Evolutionary conservation across 1,140 invertebrate genomes (phyloP).

Genomic region (Euborellia annulipes): DNA sequence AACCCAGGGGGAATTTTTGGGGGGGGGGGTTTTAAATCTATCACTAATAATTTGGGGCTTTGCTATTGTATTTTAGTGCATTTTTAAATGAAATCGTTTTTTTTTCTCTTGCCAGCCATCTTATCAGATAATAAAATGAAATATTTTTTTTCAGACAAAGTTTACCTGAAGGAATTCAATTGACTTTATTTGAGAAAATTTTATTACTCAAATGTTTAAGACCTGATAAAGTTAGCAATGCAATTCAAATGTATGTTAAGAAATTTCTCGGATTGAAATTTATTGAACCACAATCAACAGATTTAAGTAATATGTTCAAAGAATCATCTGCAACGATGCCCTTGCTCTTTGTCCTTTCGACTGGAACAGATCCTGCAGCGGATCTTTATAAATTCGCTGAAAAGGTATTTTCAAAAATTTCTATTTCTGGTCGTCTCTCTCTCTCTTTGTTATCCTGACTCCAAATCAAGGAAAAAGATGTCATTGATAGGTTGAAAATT

Average conservation of each 20-base stretch:
- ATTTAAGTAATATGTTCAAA: slow-evolving; percentile 41
- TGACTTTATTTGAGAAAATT: slow-evolving; percentile 50
- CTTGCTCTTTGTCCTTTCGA: slow-evolving; percentile 51
- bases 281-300: slow-evolving; percentile 47
- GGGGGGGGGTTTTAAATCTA: too few species aligned
- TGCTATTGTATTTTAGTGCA: too few species aligned
- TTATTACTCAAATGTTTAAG: slow-evolving; percentile 52
- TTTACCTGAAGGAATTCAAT: slow-evolving; percentile 3
- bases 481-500: too few species aligned
- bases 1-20: too few species aligned
- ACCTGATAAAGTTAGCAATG: slow-evolving; percentile 55
- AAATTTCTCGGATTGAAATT: slow-evolving; percentile 42
- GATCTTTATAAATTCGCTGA: slow-evolving; percentile 46
- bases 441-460: too few species aligned
- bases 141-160: neutral
- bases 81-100: slow-evolving; percentile 3
- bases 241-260: slow-evolving; percentile 44
- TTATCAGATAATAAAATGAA: neutral
- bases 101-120: neutral
- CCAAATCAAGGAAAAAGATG: too few species aligned
- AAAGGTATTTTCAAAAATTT: slow-evolving; percentile 26
- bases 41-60: too few species aligned
- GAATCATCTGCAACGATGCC: slow-evolving; percentile 45
- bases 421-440: too few species aligned
- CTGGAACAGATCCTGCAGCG: slow-evolving; percentile 52